These are phyloP conservation scores for Pollimyrus isidori DNA, from an alignment of 2,113 vertebrate species.

Conservation along the genomic window DNA sequence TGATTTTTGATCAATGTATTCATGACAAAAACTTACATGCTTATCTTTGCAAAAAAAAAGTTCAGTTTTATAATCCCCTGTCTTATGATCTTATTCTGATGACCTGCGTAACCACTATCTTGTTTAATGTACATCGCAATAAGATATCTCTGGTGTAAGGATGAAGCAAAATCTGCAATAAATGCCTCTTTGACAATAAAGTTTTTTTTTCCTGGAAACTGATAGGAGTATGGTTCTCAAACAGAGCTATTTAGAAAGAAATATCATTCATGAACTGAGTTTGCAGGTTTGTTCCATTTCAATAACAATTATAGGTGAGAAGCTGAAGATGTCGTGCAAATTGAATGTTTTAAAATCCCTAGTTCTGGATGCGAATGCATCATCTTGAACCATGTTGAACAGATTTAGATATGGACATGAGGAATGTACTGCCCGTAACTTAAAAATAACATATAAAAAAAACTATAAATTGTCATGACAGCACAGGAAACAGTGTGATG, in stretches of 20 bases:
- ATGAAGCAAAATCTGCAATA: neutral
- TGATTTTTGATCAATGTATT: neutral
- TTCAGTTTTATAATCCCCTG: neutral
- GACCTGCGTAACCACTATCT: neutral
- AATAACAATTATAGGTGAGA: neutral
- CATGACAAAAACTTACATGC: neutral
- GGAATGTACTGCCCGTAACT: neutral
- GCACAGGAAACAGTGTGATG: neutral
- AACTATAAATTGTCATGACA: neutral
- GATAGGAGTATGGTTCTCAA: neutral
- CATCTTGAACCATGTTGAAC: neutral
- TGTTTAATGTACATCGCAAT: neutral
- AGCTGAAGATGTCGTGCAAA: neutral
- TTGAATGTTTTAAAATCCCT: neutral
- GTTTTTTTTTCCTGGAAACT: neutral
- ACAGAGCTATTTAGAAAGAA: neutral
- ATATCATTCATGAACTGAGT: neutral
- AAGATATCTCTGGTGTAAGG: neutral
- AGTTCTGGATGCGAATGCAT: neutral
- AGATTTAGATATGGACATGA: neutral
- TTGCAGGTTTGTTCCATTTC: neutral
- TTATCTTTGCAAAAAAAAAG: neutral
- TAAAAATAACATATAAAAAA: neutral
- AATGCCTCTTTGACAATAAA: neutral
- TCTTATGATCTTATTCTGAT: neutral